Evolutionary conservation across 2,888 invertebrate genomes (phyloP).

Genomic region (Ormyrus thymus): DNA sequence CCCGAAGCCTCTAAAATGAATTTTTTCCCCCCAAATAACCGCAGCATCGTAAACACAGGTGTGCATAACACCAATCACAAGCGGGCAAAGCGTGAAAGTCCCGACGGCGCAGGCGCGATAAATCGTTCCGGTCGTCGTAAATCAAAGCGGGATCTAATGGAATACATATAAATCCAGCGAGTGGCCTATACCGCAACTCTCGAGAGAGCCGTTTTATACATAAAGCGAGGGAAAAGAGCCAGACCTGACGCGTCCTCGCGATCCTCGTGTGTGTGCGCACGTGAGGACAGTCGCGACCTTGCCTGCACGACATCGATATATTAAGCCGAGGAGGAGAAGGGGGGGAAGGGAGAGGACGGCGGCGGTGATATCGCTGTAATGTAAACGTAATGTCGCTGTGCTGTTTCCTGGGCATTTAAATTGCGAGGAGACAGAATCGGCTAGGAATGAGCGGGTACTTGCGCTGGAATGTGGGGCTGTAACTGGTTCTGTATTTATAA

Average conservation of each 20-base stretch:
- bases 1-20: no score
- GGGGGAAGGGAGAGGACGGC: constrained; percentile 8
- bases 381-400: constrained; percentile 13
- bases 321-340: neutral
- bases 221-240: constrained; percentile 8
- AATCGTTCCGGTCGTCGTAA: constrained; percentile 52
- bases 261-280: neutral
- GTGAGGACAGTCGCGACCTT: constrained; percentile 28
- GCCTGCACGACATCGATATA: constrained; percentile 13
- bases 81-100: constrained; percentile 33
- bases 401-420: neutral
- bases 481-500: neutral
- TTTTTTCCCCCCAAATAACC: neutral
- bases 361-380: neutral
- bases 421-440: neutral
- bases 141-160: constrained; percentile 54
- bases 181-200: neutral
- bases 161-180: constrained; percentile 37
- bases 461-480: neutral
- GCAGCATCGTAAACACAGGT: neutral
- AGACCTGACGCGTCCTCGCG: constrained; percentile 3
- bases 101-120: constrained; percentile 40
- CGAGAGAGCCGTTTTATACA: neutral
- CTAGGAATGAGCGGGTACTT: constrained; percentile 16
- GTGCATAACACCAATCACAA: neutral